A percentile compares a stretch with the other conserved stretches of the same genome.
phyloP scores from a whole-genome alignment of 2,888 invertebrate species.

The Acleris holmiana region DNA sequence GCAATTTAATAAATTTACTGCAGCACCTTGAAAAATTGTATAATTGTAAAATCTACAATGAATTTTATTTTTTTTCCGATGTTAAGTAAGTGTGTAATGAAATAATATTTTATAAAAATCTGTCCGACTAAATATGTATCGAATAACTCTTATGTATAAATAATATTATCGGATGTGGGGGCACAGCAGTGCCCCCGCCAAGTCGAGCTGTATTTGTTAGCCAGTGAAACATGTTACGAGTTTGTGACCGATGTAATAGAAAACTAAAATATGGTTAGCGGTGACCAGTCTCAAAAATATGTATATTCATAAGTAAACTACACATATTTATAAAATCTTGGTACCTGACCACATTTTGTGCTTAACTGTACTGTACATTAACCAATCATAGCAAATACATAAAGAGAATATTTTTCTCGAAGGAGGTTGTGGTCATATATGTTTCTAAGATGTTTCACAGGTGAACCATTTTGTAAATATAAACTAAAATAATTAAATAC shows the following conservation, averaged over 20 bases:
- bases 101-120: constrained; percentile 21
- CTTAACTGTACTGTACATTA: too few relatives aligned
- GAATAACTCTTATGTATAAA: constrained; percentile 1
- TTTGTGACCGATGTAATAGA: too few relatives aligned
- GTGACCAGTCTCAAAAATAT: too few relatives aligned
- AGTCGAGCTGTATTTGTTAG: constrained; percentile 7
- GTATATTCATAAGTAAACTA: too few relatives aligned
- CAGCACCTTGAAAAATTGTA: constrained; percentile 17
- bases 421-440: too few relatives aligned
- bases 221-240: neutral
- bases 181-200: too few relatives aligned
- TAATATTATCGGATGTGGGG: too few relatives aligned
- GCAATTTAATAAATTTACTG: constrained; percentile 10
- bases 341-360: too few relatives aligned
- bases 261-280: too few relatives aligned
- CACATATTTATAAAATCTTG: too few relatives aligned
- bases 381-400: too few relatives aligned
- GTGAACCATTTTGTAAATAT: constrained; percentile 30
- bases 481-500: constrained; percentile 20
- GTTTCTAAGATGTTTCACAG: neutral
- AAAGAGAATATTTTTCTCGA: too few relatives aligned
- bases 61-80: constrained; percentile 13
- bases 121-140: constrained; percentile 32
- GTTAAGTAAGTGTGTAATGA: constrained; percentile 22
- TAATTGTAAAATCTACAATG: constrained; percentile 6